Evolutionary conservation across 2,888 invertebrate genomes (phyloP).

Genomic region (Drosophila paucipuncta): DNA sequence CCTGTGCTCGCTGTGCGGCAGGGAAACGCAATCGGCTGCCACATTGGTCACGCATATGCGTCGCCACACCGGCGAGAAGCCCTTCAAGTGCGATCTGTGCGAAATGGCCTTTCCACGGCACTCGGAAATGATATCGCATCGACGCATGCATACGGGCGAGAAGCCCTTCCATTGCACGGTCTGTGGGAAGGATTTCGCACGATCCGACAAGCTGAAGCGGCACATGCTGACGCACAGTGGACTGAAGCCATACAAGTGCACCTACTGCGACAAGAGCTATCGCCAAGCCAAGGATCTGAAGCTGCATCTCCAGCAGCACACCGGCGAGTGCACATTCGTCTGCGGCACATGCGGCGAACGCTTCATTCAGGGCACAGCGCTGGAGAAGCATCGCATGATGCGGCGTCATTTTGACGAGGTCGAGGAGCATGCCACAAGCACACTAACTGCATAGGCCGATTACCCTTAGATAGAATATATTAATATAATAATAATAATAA

Average conservation of each 20-base stretch:
- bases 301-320: conserved; percentile 89
- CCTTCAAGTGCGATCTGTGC: conserved; percentile 87
- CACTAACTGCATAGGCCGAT: conserved; percentile 14
- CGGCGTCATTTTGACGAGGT: conserved; percentile 78
- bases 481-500: no score
- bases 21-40: conserved; percentile 87
- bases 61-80: conserved; percentile 88
- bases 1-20: conserved; percentile 88
- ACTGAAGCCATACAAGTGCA: conserved; percentile 87
- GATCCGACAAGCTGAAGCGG: conserved; percentile 85
- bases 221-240: conserved; percentile 87
- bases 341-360: conserved; percentile 81
- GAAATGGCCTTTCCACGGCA: conserved; percentile 87
- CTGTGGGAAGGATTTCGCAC: conserved; percentile 87
- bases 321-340: conserved; percentile 85
- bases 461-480: background rate
- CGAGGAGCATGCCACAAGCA: conserved; percentile 43
- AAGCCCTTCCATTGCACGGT: conserved; percentile 88
- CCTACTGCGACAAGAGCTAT: conserved; percentile 86
- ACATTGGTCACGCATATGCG: conserved; percentile 89
- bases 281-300: conserved; percentile 90
- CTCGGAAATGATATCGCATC: conserved; percentile 88
- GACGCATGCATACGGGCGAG: conserved; percentile 89
- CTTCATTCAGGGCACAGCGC: conserved; percentile 88
- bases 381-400: conserved; percentile 89